These are phyloP conservation scores for Ramazzottius varieornatus DNA, from an alignment of 2,888 invertebrate genomes.

Conservation along the genomic window DNA sequence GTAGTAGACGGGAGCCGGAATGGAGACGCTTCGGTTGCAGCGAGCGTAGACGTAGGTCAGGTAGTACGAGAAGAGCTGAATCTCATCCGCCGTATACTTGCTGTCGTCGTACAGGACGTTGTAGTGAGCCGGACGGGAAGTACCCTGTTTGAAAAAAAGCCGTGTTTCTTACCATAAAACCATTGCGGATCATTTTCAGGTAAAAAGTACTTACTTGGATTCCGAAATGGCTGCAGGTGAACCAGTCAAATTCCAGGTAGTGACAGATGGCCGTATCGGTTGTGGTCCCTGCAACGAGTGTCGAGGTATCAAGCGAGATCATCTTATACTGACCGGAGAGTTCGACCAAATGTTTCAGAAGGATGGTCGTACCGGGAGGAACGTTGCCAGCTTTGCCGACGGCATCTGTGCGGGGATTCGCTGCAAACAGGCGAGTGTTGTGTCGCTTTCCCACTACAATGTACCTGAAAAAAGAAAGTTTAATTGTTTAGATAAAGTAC, in stretches of 20 bases:
- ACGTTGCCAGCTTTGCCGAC: constrained; percentile 13
- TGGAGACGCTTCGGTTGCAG: constrained; percentile 35
- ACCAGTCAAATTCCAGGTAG: constrained; percentile 13
- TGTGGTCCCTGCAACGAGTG: constrained; percentile 14
- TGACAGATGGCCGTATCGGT: constrained; percentile 13
- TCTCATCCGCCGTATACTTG: constrained; percentile 38
- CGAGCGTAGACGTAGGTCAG: constrained; percentile 60
- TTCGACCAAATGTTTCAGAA: too few relatives aligned
- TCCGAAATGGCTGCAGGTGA: constrained; percentile 13
- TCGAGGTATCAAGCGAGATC: too few relatives aligned
- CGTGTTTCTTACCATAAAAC: too few relatives aligned
- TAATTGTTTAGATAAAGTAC: constrained; percentile 1
- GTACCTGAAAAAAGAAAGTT: constrained; percentile 4
- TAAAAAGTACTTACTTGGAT: too few relatives aligned
- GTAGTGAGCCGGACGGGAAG: constrained; percentile 38
- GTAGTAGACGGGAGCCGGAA: constrained; percentile 25
- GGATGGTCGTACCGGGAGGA: too few relatives aligned
- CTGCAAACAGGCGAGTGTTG: constrained; percentile 15
- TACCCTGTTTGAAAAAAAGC: constrained; percentile 12
- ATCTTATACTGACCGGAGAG: too few relatives aligned
- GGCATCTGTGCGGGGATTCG: constrained; percentile 12
- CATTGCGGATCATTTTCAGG: too few relatives aligned
- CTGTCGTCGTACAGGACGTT: constrained; percentile 55
- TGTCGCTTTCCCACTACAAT: constrained; percentile 16
- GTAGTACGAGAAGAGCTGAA: constrained; percentile 51